Conservation (phyloP, 2,797 vertebrate genomes). For the Sphenodon punctatus region DNA sequence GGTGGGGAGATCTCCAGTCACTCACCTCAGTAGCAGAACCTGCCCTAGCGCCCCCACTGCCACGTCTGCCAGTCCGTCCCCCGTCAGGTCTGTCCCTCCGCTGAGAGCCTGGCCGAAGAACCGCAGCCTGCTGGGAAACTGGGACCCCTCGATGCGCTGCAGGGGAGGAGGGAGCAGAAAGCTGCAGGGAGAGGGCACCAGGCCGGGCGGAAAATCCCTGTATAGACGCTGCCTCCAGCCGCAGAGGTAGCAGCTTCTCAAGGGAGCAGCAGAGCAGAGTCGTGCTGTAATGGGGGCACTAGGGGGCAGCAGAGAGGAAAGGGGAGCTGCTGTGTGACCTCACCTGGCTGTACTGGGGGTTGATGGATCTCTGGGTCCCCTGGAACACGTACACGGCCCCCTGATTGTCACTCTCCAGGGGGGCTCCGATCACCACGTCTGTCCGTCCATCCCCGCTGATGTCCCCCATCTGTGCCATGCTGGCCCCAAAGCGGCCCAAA, state of each 20-base stretch:
- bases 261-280: constrained; percentile 72
- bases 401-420: constrained; percentile 73
- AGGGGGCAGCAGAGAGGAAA: background rate
- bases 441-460: constrained; percentile 68
- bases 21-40: constrained; percentile 82
- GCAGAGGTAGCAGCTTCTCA: constrained; percentile 18
- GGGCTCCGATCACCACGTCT: constrained; percentile 80
- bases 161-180: background rate
- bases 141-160: constrained; percentile 43
- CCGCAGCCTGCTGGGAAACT: constrained; percentile 46
- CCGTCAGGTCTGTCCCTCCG: constrained; percentile 77
- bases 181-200: too few relatives aligned
- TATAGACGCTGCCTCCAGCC: background rate
- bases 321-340: background rate
- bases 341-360: background rate
- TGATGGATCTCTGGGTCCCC: constrained; percentile 4
- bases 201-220: background rate
- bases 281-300: background rate
- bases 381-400: constrained; percentile 82
- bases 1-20: background rate
- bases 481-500: constrained; percentile 71
- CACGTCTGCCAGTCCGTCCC: constrained; percentile 78
- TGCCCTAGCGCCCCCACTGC: constrained; percentile 79
- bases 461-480: constrained; percentile 75
- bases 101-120: constrained; percentile 83